Percentiles rank a stretch among this genome's conserved stretches.
Evolutionary conservation across 2,113 vertebrate species (phyloP).

Genomic region (Percina caprodes): DNA sequence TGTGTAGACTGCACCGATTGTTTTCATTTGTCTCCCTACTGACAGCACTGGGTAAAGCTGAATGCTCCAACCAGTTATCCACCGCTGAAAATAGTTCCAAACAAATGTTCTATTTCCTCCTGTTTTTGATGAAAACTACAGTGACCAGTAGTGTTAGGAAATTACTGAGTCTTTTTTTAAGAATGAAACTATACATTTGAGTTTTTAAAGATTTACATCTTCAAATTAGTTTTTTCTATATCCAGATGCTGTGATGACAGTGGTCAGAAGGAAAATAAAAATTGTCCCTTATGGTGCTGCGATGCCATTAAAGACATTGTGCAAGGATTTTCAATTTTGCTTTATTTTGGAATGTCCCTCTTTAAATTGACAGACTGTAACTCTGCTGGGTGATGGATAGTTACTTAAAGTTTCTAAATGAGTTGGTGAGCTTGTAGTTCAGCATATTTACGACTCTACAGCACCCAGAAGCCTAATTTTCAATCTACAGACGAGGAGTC

Average conservation of each 20-base stretch:
- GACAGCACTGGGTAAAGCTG: too few species aligned
- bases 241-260: neutral
- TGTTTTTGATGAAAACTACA: too few species aligned
- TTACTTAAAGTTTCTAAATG: slow-evolving; percentile 38
- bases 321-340: slow-evolving; percentile 25
- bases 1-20: too few species aligned
- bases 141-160: too few species aligned
- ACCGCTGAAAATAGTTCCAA: too few species aligned
- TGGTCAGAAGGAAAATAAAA: neutral
- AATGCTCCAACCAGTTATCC: too few species aligned
- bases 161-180: too few species aligned
- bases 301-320: slow-evolving; percentile 13
- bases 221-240: neutral
- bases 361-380: slow-evolving; percentile 31
- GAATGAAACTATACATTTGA: too few species aligned
- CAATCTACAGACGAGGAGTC: neutral
- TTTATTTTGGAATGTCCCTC: slow-evolving; percentile 8
- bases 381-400: slow-evolving; percentile 47
- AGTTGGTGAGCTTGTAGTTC: slow-evolving; percentile 16
- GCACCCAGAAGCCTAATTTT: slow-evolving; percentile 12
- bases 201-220: neutral
- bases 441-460: slow-evolving; percentile 36
- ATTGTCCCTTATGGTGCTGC: slow-evolving; percentile 15
- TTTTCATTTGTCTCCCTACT: too few species aligned
- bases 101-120: too few species aligned